Evolutionary conservation across 2,888 invertebrate genomes (phyloP).

Genomic region (Tachina grossa): DNA sequence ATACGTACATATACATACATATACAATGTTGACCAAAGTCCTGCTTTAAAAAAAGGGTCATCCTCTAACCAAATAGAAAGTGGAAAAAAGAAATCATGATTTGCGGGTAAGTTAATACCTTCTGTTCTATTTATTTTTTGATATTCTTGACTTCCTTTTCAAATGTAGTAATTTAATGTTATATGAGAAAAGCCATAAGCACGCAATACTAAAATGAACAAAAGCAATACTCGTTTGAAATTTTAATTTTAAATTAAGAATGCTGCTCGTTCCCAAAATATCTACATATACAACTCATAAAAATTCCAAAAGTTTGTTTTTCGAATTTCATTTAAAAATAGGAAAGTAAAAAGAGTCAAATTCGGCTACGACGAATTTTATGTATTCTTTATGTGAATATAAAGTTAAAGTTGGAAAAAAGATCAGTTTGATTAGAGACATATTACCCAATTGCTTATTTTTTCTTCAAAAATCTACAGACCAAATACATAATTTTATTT

Average conservation of each 20-base stretch:
- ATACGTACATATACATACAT: background rate
- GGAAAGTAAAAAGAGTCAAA: too few relatives aligned
- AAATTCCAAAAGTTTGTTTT: background rate
- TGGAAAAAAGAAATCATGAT: background rate
- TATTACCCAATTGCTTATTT: too few relatives aligned
- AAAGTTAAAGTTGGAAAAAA: too few relatives aligned
- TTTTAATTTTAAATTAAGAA: constrained; percentile 3
- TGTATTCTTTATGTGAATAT: too few relatives aligned
- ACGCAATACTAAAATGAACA: background rate
- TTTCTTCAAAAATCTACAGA: too few relatives aligned
- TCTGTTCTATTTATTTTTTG: background rate
- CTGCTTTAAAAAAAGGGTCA: background rate
- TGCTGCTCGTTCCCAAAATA: too few relatives aligned
- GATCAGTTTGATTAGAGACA: too few relatives aligned
- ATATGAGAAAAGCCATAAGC: background rate
- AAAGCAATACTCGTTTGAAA: background rate
- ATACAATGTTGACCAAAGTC: background rate
- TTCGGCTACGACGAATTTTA: too few relatives aligned
- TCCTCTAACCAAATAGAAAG: background rate
- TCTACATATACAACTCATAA: background rate
- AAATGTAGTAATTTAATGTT: constrained; percentile 6
- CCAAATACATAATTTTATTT: too few relatives aligned
- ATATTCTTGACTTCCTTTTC: constrained; percentile 7
- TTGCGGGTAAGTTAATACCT: constrained; percentile 16
- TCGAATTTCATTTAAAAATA: too few relatives aligned